Evolutionary conservation across 2,797 vertebrate species (phyloP), one percentile per base, ranked within the genome.

Genomic region (Phataginus tricuspis): DNA sequence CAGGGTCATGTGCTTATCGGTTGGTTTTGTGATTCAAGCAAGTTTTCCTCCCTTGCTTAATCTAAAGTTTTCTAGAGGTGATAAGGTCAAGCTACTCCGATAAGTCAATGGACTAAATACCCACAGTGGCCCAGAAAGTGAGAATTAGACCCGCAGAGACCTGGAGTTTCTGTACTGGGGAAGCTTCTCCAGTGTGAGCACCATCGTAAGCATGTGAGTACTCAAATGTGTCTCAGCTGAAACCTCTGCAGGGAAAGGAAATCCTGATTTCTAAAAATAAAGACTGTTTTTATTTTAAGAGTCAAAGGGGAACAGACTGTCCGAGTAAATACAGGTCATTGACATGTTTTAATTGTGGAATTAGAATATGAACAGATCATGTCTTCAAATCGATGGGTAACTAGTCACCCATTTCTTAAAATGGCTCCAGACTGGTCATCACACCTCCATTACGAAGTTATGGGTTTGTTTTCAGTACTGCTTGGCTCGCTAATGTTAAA

Each of bases 221-320:
- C 93, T 61, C 4, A 93, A 64, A 87, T 90, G 95, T 97, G 96
- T 74, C 90, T 97, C 90, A 66, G 5, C 93, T 96, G 13, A 86
- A 96, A 94, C 80, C 72, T 96, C 95, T 91, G 16, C 9, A 86
- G 69, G 86, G 75, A 97, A 96, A 98, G 98, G 98, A 98, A 98
- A 97, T 98, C 97, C 98, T 98, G 97, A 64, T 69, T 96, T 97
- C 97, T 98, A 98, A 98, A 98, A 98, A 96, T 98, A 98, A 97
- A 98, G 59, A 72, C 25, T 61, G 83, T 84, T 91, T 97, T 98
- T 97, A 97, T 98, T 98, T 98, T 97, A 97, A 95, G 97, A 95
- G 64, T 69, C 92, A 95, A 97, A 97, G 80, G 86, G 93, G 94
- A 97, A 93, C 69, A 53, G 92, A 96, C 82, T 4, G 34, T 34